Evolutionary conservation across 2,888 invertebrate genomes (phyloP), one percentile per base, ranked within the genome.

Genomic region (Tricholauxania praeusta): DNA sequence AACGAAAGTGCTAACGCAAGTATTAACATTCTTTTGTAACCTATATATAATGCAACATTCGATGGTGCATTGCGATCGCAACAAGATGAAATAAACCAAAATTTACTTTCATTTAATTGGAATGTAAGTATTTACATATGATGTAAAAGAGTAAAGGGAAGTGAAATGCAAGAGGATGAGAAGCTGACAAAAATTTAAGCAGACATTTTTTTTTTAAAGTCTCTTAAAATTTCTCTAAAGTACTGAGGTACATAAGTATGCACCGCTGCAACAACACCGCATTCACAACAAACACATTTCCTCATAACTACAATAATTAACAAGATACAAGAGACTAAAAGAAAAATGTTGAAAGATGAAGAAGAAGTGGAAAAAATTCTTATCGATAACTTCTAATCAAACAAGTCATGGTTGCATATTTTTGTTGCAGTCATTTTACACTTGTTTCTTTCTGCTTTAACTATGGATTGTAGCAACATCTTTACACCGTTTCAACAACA

Each of bases 71-170:
- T 19, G 57, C 8, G 12, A 12, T 19, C 19, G 19, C 57, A 57
- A 17, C 3, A 57, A 57, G 1, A 15, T 3, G 22, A 57, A 47
- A 47, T 19, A 19, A 15, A 48, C 63, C 48, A 47, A 48, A 39
- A 48, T 63, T 63, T 63, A 47, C 63, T 48, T 63, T 63, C 48
- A 47, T 48, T 63, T 17, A 63, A 47, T 63, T 15, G 47, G 48
- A 39, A 39, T n/a, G n/a, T n/a, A n/a, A 39, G 39, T 39, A 39
- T 10, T 7, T 39, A 39, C 39, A 39, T 10, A 7, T 39, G 39
- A 28, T 28, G 28, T 28, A 28, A 28, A 4, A 28, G 3, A 4
- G 10, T 2, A 39, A 39, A 39, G 10, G 39, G 10, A 39, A 39
- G 39, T 1, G 5, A 39, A 39, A 39, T 10, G 39, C 7, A 10